Evolutionary conservation across 1,140 invertebrate species (phyloP), one percentile per base, ranked within the genome.

Genomic region (Drosophila parabipectinata): DNA sequence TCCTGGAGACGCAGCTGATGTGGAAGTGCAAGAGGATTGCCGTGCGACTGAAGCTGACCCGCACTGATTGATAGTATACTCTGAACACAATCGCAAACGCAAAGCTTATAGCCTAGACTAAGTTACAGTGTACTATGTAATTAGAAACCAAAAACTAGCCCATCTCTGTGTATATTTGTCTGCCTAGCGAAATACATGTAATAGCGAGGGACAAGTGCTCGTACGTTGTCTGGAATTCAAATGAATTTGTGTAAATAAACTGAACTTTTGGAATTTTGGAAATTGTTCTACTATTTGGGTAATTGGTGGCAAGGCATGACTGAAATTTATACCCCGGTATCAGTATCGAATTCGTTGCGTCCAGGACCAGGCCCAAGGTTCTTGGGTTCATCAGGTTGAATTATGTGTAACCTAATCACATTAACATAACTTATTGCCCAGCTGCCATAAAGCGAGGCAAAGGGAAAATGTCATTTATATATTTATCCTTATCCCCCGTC

Each of bases 1-100:
- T 98, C 30, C 95, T 98, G 62, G 97, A 98, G 92, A 97, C 98
- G 68, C 97, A 98, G 91, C 95, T 98, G 1, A 94, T 96, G 39
- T 92, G 94, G 68, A 95, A 95, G 79, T 96, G 95, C 92, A 94
- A 94, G 83, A 93, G 94, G 53, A 92, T 96, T 74, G 96, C 95
- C 8, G 90, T 92, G 44, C 81, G 91, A 90, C 84, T 92, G 82
- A 92, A 92, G 90, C 71, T 92, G 62, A 63, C 90, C 53, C 78
- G 74, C 61, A 72, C 75, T 39, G 77, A 91, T 44, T 44, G 14
- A 44, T 44, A 75, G 91, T 79, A 79, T 90, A 63, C 21, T 26
- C 24, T 1, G 3, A 10, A 8, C 9, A 58, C 56, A 67, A 63
- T 51, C 45, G 52, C 44, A 69, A 51, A 56, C 26, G 32, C 63